These are phyloP conservation scores for Alligator mississippiensis DNA, from an alignment of 2,113 vertebrate genomes.

Conservation along the genomic window DNA sequence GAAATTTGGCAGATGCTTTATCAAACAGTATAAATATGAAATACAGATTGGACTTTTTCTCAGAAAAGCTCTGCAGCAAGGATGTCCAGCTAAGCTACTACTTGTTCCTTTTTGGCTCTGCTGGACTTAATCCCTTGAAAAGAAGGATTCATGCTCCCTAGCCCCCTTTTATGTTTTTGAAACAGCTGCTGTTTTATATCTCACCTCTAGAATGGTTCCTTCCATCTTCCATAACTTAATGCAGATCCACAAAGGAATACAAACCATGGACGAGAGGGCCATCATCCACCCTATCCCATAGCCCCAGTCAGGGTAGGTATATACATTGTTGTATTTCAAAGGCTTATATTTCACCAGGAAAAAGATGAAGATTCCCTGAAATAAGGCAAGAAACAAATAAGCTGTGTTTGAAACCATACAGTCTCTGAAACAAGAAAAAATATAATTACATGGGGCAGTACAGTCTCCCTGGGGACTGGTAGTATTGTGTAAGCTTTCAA, in stretches of 20 bases:
- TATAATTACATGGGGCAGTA: background rate
- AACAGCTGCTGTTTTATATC: background rate
- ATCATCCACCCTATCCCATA: conserved; percentile 99
- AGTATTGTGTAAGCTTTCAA: background rate
- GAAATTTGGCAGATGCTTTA: background rate
- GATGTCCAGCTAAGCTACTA: background rate
- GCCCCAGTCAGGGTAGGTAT: conserved; percentile 96
- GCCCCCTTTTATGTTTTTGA: background rate
- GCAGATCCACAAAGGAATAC: conserved; percentile 92
- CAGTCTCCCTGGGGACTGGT: background rate
- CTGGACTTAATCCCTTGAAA: background rate
- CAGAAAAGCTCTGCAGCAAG: background rate
- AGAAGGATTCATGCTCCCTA: background rate
- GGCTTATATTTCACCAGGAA: conserved; percentile 99
- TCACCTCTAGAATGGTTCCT: conserved; percentile 92
- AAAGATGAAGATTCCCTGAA: conserved; percentile 96
- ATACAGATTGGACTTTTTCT: background rate
- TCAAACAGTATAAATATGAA: background rate
- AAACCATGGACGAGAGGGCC: conserved; percentile 98
- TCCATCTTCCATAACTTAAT: conserved; percentile 92
- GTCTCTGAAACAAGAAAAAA: background rate
- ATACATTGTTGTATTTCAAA: conserved; percentile 97
- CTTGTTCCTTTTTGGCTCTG: background rate
- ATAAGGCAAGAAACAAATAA: conserved; percentile 8
- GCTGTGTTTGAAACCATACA: background rate